These are phyloP conservation scores for Mercenaria mercenaria DNA, from an alignment of 1,140 invertebrate genomes.

Conservation along the genomic window DNA sequence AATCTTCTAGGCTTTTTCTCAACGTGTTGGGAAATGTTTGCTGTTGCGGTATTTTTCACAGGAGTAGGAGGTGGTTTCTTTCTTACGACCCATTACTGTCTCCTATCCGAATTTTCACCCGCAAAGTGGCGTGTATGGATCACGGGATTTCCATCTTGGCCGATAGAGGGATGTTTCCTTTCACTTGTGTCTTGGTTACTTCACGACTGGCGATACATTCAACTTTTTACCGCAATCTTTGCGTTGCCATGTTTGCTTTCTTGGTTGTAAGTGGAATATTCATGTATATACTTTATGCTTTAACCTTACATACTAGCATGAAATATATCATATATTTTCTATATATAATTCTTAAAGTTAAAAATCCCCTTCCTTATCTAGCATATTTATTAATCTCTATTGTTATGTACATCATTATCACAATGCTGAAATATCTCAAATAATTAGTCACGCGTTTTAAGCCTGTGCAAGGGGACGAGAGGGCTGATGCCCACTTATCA, in stretches of 20 bases:
- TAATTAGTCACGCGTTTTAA: too few species aligned
- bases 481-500: too few species aligned
- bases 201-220: slow-evolving; percentile 33
- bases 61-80: slow-evolving; percentile 48
- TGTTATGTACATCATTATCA: background rate
- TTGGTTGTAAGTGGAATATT: slow-evolving; percentile 7
- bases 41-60: slow-evolving; percentile 58
- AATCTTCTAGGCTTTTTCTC: slow-evolving; percentile 44
- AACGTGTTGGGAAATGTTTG: slow-evolving; percentile 64
- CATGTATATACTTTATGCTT: background rate
- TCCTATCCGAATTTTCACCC: slow-evolving; percentile 8
- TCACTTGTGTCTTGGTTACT: slow-evolving; percentile 2
- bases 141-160: slow-evolving; percentile 30
- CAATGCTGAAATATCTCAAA: background rate
- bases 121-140: slow-evolving; percentile 32
- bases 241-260: background rate
- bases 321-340: background rate
- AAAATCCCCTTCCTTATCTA: background rate
- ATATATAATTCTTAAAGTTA: background rate
- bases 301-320: background rate
- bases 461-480: too few species aligned
- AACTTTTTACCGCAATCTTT: background rate
- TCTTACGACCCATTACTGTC: background rate
- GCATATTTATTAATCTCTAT: background rate
- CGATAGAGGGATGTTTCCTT: background rate